Evolutionary conservation across 2,888 invertebrate species (phyloP).

Genomic region (Mantis religiosa): DNA sequence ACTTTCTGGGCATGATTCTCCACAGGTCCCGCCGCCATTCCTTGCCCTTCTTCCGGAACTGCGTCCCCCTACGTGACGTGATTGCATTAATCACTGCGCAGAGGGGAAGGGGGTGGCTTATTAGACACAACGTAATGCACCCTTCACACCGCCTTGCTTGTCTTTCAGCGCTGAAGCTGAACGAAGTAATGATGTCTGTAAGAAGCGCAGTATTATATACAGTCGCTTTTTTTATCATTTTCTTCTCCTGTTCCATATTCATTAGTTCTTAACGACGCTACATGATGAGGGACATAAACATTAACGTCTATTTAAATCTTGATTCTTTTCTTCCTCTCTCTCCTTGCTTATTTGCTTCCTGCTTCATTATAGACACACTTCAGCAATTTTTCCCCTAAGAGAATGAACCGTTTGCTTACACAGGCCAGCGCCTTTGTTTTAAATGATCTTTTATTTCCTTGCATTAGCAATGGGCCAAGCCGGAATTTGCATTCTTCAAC

Average conservation of each 20-base stretch:
- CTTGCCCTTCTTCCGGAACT: slow-evolving; percentile 16
- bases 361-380: not conserved
- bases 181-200: not conserved
- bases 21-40: not conserved
- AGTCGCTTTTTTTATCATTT: not conserved
- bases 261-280: slow-evolving; percentile 12
- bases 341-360: not conserved
- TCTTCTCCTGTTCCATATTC: slow-evolving; percentile 16
- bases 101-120: slow-evolving; percentile 3
- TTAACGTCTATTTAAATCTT: slow-evolving; percentile 14
- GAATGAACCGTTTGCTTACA: not conserved
- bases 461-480: not conserved
- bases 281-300: slow-evolving; percentile 6
- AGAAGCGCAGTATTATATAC: slow-evolving; percentile 3
- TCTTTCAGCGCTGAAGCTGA: slow-evolving; percentile 6
- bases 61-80: slow-evolving; percentile 19
- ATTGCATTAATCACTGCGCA: not conserved
- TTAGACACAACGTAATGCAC: slow-evolving; percentile 16
- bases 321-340: not conserved
- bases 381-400: not conserved
- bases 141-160: not conserved
- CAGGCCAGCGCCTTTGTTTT: not conserved
- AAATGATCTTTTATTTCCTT: not conserved
- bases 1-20: not conserved
- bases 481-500: not conserved